Conservation (phyloP, 1,140 invertebrate species). For the Tachypleus tridentatus region DNA sequence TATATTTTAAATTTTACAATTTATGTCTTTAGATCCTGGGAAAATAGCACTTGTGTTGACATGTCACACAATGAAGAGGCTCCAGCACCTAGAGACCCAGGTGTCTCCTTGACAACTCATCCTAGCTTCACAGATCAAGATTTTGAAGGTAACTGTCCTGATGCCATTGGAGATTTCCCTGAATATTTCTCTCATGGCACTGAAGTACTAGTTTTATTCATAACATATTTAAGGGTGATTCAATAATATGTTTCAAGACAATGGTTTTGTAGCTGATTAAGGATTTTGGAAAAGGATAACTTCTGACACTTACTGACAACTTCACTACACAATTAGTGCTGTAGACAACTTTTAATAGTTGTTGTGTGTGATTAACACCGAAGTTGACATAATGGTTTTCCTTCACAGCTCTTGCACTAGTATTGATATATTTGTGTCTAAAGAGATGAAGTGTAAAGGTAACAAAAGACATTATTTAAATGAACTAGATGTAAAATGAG, state of each 20-base stretch:
- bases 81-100: slow-evolving; percentile 62
- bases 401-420: no score
- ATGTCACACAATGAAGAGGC: no score
- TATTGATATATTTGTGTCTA: no score
- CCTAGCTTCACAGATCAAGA: slow-evolving; percentile 72
- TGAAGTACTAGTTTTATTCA: not conserved
- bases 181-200: not conserved
- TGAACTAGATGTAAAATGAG: no score
- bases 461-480: no score
- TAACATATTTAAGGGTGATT: not conserved
- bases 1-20: no score
- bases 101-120: slow-evolving; percentile 52
- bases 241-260: not conserved
- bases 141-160: slow-evolving; percentile 54
- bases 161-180: not conserved
- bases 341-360: no score
- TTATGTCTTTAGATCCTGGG: no score
- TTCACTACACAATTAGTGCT: not conserved
- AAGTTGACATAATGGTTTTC: no score
- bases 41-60: no score
- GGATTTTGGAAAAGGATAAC: not conserved
- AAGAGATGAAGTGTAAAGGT: no score
- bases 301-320: not conserved
- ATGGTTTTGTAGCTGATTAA: not conserved
- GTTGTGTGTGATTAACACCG: no score